Evolutionary conservation across 2,113 vertebrate species (phyloP).

Genomic region (Sus scrofa): T2T-Sscrofa CM000825.6:23622001-23622500

Average conservation of each 20-base stretch:
- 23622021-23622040: not conserved
- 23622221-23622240: not conserved
- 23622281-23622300: not conserved
- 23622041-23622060: not conserved
- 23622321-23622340: not conserved
- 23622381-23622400: not conserved
- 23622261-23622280: not conserved
- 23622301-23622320: not conserved
- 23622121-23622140: not conserved
- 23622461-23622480: not conserved
- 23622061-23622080: not conserved
- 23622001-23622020: not conserved
- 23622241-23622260: not conserved
- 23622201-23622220: not conserved
- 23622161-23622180: not conserved
- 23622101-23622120: not conserved
- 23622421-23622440: too few relatives aligned
- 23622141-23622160: not conserved
- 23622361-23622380: not conserved
- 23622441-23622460: not conserved
- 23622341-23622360: not conserved
- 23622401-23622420: not conserved
- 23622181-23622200: accelerated
- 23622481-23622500: not conserved
- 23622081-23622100: not conserved